These are phyloP conservation scores for Allobates femoralis DNA, from an alignment of 2,797 vertebrate genomes.

Conservation along the genomic window DNA sequence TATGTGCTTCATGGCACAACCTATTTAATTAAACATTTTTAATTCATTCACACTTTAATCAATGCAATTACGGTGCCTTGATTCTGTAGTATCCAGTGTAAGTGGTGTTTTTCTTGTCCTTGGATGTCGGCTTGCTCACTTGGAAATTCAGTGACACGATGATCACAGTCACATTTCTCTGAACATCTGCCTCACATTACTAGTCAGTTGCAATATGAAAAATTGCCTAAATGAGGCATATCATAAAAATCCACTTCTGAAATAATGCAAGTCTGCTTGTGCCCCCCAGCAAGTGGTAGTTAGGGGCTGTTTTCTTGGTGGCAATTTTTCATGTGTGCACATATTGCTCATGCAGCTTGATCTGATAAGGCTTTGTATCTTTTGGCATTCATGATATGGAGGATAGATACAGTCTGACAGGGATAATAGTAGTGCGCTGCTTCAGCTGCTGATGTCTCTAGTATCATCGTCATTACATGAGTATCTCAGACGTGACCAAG, in stretches of 20 bases:
- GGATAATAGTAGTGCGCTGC: background rate
- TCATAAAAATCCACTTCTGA: background rate
- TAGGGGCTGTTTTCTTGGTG: background rate
- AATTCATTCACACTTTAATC: too few species aligned
- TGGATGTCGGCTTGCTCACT: background rate
- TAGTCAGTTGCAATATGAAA: background rate
- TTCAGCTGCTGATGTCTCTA: background rate
- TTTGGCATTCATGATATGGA: background rate
- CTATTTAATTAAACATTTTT: too few species aligned
- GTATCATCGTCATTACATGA: background rate
- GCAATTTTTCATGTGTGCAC: background rate
- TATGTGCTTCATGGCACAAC: too few species aligned
- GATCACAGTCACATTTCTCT: background rate
- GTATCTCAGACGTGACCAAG: background rate
- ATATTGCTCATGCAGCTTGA: background rate
- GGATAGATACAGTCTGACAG: background rate
- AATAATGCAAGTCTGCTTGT: background rate
- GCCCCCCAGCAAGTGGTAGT: background rate
- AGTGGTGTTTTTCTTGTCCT: background rate
- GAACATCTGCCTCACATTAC: background rate
- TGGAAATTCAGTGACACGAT: background rate
- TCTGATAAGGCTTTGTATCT: background rate
- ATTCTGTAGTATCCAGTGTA: background rate
- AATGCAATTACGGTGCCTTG: background rate
- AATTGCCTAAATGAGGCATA: constrained; percentile 4